Evolutionary conservation across 1,140 invertebrate genomes (phyloP), one percentile per base, ranked within the genome.

Genomic region (Cherax quadricarinatus): DNA sequence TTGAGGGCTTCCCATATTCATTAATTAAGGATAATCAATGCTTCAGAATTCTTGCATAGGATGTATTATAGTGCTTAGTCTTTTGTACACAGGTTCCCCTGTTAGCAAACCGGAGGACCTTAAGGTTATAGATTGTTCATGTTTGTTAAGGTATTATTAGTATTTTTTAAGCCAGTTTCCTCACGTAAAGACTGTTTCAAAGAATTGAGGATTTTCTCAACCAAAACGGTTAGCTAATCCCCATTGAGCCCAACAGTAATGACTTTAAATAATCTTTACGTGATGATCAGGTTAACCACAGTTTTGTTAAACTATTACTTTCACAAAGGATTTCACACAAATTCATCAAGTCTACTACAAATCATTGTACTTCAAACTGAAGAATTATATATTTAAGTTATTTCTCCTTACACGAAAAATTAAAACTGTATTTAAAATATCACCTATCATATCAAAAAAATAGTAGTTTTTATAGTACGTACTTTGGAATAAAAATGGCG

Each of bases 1-100:
- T 81, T 86, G 62, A 91, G 89, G 89, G 89, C 89, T 91, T 91
- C 89, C 89, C 89, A 91, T 62, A 73, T 70, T 24, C 66, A 73
- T 82, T 73, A 82, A 48, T 91, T 70, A 81, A 91, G 75, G 75
- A 91, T 86, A 84, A 78, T 91, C 10, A 78, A 86, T 81, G 60
- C 84, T 86, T 80, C 83, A 85, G 62, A 91, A 80, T 51, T 87
- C 84, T 86, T 75, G 79, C 89, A 51, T 86, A 87, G 48, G 49
- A 91, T 81, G 12, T 41, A 70, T 66, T 6, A 12, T 91, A 53
- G 21, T 80, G 86, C 51, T 51, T 90, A 75, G 62, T 89, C 79
- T 90, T 84, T 90, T 90, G 70, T 90, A 84, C 81, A 73, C 62
- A 82, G 70, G 30, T n/a, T 81, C 5, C 49, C 66, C 48, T 78